Evolutionary conservation across 2,888 invertebrate species (phyloP).

Genomic region (Bhutanitis thaidina): DNA sequence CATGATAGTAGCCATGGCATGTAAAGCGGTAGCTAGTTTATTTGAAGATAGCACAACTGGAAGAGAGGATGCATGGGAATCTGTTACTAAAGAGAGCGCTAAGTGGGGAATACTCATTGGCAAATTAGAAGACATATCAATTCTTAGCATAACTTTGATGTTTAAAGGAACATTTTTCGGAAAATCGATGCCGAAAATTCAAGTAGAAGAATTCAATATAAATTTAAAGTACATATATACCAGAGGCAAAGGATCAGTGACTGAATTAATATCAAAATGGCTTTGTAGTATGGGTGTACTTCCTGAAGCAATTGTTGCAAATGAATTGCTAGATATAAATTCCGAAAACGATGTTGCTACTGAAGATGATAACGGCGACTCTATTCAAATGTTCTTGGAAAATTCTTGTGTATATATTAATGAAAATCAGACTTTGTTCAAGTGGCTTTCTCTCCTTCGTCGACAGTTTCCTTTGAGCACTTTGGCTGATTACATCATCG

Average conservation of each 20-base stretch:
- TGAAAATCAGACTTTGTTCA: slow-evolving; percentile 75
- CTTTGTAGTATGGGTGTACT: slow-evolving; percentile 86
- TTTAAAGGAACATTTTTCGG: slow-evolving; percentile 65
- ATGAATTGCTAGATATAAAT: slow-evolving; percentile 62
- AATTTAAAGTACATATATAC: slow-evolving; percentile 83
- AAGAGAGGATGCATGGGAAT: slow-evolving; percentile 86
- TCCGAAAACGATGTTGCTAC: slow-evolving; percentile 31
- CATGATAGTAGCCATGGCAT: slow-evolving; percentile 90
- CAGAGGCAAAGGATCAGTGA: slow-evolving; percentile 89
- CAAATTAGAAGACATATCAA: slow-evolving; percentile 92
- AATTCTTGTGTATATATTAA: slow-evolving; percentile 55
- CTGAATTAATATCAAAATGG: slow-evolving; percentile 94
- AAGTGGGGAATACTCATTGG: slow-evolving; percentile 93
- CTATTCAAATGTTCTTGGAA: slow-evolving; percentile 51
- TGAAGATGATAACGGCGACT: slow-evolving; percentile 41
- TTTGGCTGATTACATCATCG: slow-evolving; percentile 86
- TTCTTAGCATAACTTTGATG: slow-evolving; percentile 85
- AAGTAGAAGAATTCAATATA: slow-evolving; percentile 78
- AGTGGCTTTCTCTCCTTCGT: slow-evolving; percentile 82
- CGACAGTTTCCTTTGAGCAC: slow-evolving; percentile 93
- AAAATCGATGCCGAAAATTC: slow-evolving; percentile 73
- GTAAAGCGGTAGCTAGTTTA: slow-evolving; percentile 85
- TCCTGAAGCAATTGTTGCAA: slow-evolving; percentile 81
- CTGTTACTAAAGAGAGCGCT: slow-evolving; percentile 90
- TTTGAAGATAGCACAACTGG: slow-evolving; percentile 62